Evolutionary conservation across 1,140 invertebrate species (phyloP).

Genomic region (Drosophila bipectinata): DNA sequence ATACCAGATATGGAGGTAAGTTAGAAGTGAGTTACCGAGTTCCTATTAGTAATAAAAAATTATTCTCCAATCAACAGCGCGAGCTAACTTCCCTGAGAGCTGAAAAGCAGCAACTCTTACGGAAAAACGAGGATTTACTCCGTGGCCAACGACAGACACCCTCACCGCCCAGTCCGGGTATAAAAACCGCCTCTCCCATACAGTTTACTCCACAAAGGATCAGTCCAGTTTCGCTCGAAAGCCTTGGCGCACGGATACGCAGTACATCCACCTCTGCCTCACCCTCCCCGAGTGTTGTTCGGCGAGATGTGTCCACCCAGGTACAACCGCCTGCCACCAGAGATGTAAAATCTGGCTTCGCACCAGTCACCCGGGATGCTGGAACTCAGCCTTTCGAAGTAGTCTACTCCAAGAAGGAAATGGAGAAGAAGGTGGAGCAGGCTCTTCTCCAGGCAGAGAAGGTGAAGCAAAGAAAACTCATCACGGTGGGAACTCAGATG

Average conservation of each 20-base stretch:
- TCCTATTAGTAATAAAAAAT: too few relatives aligned
- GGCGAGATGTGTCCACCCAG: conserved; percentile 88
- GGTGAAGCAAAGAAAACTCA: conserved; percentile 78
- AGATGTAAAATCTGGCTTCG: conserved; percentile 59
- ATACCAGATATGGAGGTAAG: conserved; percentile 92
- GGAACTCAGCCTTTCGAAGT: conserved; percentile 54
- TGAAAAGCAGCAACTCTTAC: conserved; percentile 88
- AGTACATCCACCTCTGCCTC: conserved; percentile 63
- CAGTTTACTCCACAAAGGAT: conserved; percentile 80
- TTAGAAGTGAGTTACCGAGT: background rate
- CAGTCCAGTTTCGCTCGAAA: conserved; percentile 77
- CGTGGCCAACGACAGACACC: conserved; percentile 81
- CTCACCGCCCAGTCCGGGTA: conserved; percentile 65
- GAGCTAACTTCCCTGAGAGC: conserved; percentile 90
- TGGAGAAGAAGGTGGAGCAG: conserved; percentile 55
- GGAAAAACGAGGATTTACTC: conserved; percentile 84
- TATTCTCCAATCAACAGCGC: conserved; percentile 83
- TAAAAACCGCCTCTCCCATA: conserved; percentile 62
- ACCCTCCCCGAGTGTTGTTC: conserved; percentile 46
- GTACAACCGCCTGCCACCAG: conserved; percentile 75
- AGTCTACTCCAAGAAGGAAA: conserved; percentile 64
- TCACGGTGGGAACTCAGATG: conserved; percentile 81
- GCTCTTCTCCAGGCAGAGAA: conserved; percentile 46
- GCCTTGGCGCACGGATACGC: conserved; percentile 69
- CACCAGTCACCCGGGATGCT: conserved; percentile 40